Conservation (phyloP, 1,140 invertebrate genomes). For the Trinorchestia longiramus region DNA sequence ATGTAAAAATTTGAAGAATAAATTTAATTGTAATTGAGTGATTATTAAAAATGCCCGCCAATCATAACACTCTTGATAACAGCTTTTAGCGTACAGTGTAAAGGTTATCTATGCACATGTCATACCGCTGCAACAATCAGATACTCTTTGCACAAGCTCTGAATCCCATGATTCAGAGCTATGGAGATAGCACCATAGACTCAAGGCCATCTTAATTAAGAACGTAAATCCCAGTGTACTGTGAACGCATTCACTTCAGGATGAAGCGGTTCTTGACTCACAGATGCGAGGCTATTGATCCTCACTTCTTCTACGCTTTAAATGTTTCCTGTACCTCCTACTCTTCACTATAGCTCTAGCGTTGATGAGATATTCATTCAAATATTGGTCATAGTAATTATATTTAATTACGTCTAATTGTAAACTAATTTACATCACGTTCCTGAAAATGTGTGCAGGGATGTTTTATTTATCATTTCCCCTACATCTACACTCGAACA, state of each 20-base stretch:
- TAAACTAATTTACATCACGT: no score
- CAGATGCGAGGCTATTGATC: no score
- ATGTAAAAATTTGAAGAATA: neutral
- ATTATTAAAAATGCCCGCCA: neutral
- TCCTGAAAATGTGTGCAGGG: no score
- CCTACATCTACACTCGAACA: no score
- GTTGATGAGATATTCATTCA: no score
- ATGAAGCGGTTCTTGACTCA: neutral
- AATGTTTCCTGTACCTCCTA: neutral
- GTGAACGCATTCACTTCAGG: no score
- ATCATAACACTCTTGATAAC: neutral
- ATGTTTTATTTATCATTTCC: no score
- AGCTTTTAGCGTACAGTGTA: neutral
- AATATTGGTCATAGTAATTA: no score
- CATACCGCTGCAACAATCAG: neutral
- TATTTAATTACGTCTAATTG: no score
- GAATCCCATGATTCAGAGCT: neutral
- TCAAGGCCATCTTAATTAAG: neutral
- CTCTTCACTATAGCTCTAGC: neutral
- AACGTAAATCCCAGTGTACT: neutral
- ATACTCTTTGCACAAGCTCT: neutral
- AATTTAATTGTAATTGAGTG: neutral
- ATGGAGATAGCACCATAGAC: neutral
- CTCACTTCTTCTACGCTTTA: neutral
- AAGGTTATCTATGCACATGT: neutral